Percentiles rank a stretch among this genome's conserved stretches.
phyloP scores from a whole-genome alignment of 2,113 vertebrate genomes.

The Neopipo cinnamomea region DNA sequence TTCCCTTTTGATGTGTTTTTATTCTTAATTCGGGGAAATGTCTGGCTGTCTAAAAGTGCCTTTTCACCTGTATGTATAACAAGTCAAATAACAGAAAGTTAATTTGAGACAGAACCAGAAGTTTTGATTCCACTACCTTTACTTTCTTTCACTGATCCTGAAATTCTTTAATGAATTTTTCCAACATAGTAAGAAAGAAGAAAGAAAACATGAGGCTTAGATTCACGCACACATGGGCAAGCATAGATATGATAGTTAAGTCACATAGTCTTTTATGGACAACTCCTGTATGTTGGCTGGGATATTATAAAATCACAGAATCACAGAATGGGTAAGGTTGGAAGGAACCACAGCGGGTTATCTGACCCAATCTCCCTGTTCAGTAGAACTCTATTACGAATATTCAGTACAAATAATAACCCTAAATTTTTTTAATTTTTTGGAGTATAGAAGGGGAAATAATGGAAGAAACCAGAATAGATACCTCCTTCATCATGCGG shows the following conservation, averaged over 20 bases:
- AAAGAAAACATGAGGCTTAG: neutral
- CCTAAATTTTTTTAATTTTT: neutral
- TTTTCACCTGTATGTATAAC: neutral
- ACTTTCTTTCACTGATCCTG: neutral
- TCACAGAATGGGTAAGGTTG: neutral
- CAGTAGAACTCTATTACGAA: neutral
- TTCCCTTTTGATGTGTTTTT: neutral
- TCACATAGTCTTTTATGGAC: neutral
- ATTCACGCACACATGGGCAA: neutral
- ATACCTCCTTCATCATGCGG: neutral
- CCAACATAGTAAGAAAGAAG: neutral
- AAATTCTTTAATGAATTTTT: neutral
- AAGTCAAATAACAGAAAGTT: neutral
- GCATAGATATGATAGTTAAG: neutral
- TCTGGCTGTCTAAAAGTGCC: neutral
- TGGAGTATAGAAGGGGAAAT: neutral
- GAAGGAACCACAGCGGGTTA: neutral
- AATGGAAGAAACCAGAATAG: neutral
- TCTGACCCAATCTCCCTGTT: neutral
- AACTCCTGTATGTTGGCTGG: neutral
- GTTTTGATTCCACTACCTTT: neutral
- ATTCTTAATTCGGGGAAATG: neutral
- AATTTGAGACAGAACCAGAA: neutral
- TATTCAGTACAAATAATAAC: neutral
- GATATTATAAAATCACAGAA: neutral